A percentile compares a stretch with the other conserved stretches of the same genome.
Conservation (phyloP, 1,140 invertebrate species). For the Metopolophium dirhodum region DNA sequence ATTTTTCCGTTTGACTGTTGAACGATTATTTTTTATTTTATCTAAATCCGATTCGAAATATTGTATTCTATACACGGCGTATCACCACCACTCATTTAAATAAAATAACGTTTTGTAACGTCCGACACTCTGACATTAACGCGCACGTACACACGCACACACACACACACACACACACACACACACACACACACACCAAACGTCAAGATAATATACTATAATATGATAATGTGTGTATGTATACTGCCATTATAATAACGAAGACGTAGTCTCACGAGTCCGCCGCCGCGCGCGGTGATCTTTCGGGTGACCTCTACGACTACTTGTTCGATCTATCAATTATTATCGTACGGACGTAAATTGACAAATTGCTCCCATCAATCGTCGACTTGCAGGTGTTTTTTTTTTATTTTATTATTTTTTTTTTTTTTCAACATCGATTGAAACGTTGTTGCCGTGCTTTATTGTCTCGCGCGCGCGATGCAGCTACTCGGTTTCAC, state of each 20-base stretch:
- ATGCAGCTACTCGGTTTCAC: neutral
- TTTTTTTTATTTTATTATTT: neutral
- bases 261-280: conserved; percentile 27
- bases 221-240: neutral
- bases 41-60: neutral
- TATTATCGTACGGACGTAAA: neutral
- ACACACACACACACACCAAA: too few relatives aligned
- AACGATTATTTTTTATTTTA: neutral
- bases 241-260: neutral
- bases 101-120: neutral
- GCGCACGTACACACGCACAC: too few relatives aligned
- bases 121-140: conserved; percentile 12
- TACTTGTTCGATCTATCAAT: conserved; percentile 41
- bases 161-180: too few relatives aligned
- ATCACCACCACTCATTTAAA: neutral
- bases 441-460: conserved; percentile 22
- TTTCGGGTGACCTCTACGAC: conserved; percentile 15
- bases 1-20: neutral
- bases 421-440: neutral
- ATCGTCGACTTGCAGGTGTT: conserved; percentile 43
- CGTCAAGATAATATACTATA: conserved; percentile 28
- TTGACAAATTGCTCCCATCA: conserved; percentile 36
- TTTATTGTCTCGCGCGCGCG: conserved; percentile 8
- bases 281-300: neutral
- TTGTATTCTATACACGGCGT: neutral